Conservation (phyloP, 2,113 vertebrate species). For the Colossoma macropomum region DNA sequence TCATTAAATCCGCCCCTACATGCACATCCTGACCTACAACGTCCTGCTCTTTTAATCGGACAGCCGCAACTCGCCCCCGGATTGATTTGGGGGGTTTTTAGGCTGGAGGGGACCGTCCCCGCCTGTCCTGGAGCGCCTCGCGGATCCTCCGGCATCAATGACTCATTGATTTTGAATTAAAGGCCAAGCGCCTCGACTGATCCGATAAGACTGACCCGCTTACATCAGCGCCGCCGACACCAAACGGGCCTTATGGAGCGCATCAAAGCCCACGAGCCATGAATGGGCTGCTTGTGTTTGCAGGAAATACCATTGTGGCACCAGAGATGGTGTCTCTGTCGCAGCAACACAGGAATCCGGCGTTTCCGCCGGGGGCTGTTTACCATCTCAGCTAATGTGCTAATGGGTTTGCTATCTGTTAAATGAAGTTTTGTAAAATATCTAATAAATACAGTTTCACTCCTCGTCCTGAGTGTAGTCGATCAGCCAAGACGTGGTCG, state of each 20-base stretch:
- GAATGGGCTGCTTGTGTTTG: constrained; percentile 71
- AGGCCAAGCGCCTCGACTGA: constrained; percentile 45
- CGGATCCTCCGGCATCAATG: constrained; percentile 9
- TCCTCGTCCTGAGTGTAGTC: too few relatives aligned
- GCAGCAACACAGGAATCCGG: background rate
- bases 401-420: background rate
- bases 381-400: background rate
- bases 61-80: too few relatives aligned
- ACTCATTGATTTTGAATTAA: constrained; percentile 47
- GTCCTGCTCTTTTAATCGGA: background rate
- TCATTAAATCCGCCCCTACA: background rate
- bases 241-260: constrained; percentile 55
- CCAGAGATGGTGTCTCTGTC: constrained; percentile 15
- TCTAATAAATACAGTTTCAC: too few relatives aligned
- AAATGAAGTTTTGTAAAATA: background rate
- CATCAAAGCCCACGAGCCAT: constrained; percentile 71
- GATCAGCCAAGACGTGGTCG: too few relatives aligned
- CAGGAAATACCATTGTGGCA: constrained; percentile 72
- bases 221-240: constrained; percentile 53
- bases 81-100: background rate
- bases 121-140: too few relatives aligned
- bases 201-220: constrained; percentile 55
- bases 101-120: background rate
- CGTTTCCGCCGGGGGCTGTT: background rate
- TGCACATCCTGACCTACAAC: background rate